Evolutionary conservation across 2,888 invertebrate genomes (phyloP), one percentile per base, ranked within the genome.

Genomic region (Podotricha telesiphe): DNA sequence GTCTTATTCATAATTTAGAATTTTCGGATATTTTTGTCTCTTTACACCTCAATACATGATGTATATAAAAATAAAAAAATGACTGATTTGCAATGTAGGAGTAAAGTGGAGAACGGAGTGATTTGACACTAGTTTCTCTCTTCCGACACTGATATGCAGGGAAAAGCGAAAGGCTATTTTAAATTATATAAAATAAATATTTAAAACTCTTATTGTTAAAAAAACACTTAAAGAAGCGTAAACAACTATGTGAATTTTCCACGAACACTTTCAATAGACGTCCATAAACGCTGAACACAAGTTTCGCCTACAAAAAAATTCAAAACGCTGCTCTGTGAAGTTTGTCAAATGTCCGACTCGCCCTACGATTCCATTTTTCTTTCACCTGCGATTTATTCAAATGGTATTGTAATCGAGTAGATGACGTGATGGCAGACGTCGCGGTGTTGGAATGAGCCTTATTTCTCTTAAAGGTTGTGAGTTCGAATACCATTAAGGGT

Each of bases 241-340:
- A 28, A 53, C 4, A 53, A 28, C n/a, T 28, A 28, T 28, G 28
- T 28, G n/a, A 53, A 53, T 28, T 53, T 22, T n/a, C 28, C n/a
- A 51, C 51, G 28, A 28, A 51, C 51, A 22, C n/a, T 51, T 51
- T 28, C 28, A 51, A 51, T 51, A 51, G 51, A n/a, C 28, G 51
- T 53, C 28, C 53, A n/a, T 53, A n/a, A 28, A 28, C 15, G 53
- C 34, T n/a, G 3, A 53, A 53, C 17, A 53, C 10, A 34, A 28
- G 28, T 34, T 34, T 34, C 13, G 34, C 28, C 10, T 34, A 17
- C 8, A n/a, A 53, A 53, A 53, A 53, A 17, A 4, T 13, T 53
- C 4, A 28, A 53, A 53, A 34, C 28, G 28, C n/a, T 53, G 28
- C 53, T 53, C n/a, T 53, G n/a, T 28, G 28, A n/a, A 53, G 15